phyloP scores from a whole-genome alignment of 2,888 invertebrate species.

The Dicyrtoma fusca region DNA sequence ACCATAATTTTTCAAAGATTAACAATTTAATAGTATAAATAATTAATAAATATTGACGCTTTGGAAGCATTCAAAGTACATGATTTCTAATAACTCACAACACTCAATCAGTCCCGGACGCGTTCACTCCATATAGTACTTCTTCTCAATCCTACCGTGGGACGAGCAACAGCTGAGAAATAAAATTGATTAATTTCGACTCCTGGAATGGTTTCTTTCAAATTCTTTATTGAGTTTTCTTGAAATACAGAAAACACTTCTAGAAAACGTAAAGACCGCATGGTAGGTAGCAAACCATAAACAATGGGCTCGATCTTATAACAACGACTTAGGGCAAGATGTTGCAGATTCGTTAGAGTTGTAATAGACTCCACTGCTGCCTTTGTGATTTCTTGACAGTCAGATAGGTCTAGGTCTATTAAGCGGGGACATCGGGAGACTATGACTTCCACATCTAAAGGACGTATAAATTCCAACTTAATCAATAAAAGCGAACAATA shows the following conservation, averaged over 20 bases:
- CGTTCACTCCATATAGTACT: constrained; percentile 89
- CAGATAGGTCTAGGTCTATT: constrained; percentile 84
- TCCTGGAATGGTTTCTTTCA: constrained; percentile 64
- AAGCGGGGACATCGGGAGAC: constrained; percentile 71
- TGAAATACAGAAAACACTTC: constrained; percentile 82
- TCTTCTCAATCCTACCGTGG: constrained; percentile 82
- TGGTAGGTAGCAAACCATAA: constrained; percentile 69
- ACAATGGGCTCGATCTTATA: constrained; percentile 72
- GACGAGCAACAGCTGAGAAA: constrained; percentile 84
- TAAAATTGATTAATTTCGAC: constrained; percentile 74
- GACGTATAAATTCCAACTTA: background rate
- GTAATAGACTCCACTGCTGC: constrained; percentile 66
- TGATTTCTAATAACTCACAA: background rate
- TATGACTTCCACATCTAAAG: constrained; percentile 70
- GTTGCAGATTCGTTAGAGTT: constrained; percentile 65
- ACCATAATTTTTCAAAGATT: background rate
- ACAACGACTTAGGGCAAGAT: constrained; percentile 79
- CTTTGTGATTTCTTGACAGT: constrained; percentile 74
- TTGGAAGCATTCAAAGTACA: background rate
- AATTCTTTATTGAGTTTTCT: constrained; percentile 63
- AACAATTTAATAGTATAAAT: background rate
- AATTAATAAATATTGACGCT: background rate
- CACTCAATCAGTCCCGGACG: constrained; percentile 67
- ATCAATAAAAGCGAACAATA: too few relatives aligned
- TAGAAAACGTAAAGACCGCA: constrained; percentile 71